These are phyloP conservation scores for Holacanthus passer DNA, from an alignment of 2,113 vertebrate species.

Conservation along the genomic window DNA sequence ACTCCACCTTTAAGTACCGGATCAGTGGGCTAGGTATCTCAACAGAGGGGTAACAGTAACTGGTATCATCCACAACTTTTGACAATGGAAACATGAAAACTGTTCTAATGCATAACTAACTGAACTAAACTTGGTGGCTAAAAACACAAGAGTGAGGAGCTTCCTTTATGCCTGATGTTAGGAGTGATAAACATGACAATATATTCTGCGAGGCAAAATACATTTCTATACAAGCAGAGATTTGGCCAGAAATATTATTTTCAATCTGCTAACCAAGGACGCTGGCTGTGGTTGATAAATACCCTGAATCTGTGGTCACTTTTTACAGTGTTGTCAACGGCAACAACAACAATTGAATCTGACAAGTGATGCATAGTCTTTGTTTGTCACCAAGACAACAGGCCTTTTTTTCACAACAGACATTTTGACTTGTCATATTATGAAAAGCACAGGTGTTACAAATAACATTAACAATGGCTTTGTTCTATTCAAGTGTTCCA, in stretches of 20 bases:
- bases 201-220: not conserved
- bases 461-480: not conserved
- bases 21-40: too few relatives aligned
- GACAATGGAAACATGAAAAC: too few relatives aligned
- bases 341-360: not conserved
- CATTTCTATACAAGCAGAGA: not conserved
- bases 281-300: not conserved
- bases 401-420: not conserved
- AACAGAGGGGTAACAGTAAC: too few relatives aligned
- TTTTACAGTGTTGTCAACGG: not conserved
- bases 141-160: too few relatives aligned
- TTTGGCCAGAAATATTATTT: not conserved
- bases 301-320: not conserved
- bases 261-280: not conserved
- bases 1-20: too few relatives aligned
- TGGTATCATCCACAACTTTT: too few relatives aligned
- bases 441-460: not conserved
- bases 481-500: not conserved
- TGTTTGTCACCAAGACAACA: not conserved
- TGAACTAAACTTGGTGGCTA: too few relatives aligned
- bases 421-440: not conserved
- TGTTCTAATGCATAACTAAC: too few relatives aligned
- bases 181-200: conserved; percentile 2
- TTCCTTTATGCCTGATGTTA: too few relatives aligned
- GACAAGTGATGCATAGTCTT: not conserved